Evolutionary conservation across 2,888 invertebrate genomes (phyloP).

Genomic region (Drosophila nigricruria): DNA sequence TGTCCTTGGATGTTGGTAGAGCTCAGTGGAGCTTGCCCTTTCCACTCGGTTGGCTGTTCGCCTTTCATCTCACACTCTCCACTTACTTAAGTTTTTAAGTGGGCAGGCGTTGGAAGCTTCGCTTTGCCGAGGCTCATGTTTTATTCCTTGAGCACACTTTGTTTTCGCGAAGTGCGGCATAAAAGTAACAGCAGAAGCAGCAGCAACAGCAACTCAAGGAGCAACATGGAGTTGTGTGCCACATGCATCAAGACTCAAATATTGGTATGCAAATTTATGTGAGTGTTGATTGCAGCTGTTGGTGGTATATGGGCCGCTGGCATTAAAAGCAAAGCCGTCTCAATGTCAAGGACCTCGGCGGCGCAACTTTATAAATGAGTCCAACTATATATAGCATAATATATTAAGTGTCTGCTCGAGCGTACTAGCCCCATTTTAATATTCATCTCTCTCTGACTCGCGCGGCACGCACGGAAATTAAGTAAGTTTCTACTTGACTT

Average conservation of each 20-base stretch:
- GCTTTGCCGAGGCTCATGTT: constrained; percentile 58
- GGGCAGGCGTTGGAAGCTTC: constrained; percentile 8
- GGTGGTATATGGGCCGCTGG: constrained; percentile 24
- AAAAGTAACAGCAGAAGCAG: constrained; percentile 45
- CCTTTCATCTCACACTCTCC: constrained; percentile 51
- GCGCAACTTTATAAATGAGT: constrained; percentile 22
- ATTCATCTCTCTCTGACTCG: constrained; percentile 53
- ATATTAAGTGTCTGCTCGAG: constrained; percentile 45
- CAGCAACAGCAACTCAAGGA: neutral
- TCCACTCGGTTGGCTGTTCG: constrained; percentile 27
- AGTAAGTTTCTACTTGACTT: constrained; percentile 53
- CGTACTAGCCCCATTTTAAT: constrained; percentile 40
- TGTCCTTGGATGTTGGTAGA: constrained; percentile 21
- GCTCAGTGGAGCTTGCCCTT: constrained; percentile 10
- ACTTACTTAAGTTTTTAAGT: constrained; percentile 62
- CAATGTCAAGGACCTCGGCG: constrained; percentile 48
- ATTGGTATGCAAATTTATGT: constrained; percentile 76
- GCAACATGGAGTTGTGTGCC: constrained; percentile 27
- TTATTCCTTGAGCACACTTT: constrained; percentile 71
- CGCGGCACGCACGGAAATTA: constrained; percentile 49
- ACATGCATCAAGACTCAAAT: constrained; percentile 50
- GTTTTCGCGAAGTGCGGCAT: constrained; percentile 63
- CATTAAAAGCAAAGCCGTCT: constrained; percentile 26
- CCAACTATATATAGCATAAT: constrained; percentile 55
- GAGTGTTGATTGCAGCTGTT: constrained; percentile 75